Evolutionary conservation across 1,140 invertebrate genomes (phyloP).

Genomic region (Platyscapa corneri): DNA sequence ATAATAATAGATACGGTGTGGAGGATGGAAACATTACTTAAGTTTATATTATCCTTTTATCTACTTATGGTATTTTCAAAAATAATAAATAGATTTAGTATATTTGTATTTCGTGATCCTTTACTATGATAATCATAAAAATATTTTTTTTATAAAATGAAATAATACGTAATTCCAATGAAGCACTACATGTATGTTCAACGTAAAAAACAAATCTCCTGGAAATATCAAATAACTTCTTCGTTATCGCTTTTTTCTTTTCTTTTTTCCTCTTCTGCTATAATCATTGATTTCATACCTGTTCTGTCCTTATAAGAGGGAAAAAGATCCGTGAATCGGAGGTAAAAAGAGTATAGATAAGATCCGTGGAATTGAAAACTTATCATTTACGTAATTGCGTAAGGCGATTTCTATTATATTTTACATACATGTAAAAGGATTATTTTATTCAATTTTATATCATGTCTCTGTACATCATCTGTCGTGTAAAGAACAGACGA

Average conservation of each 20-base stretch:
- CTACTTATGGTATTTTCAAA: too few species aligned
- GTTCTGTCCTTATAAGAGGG: neutral
- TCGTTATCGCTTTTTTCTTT: slow-evolving; percentile 14
- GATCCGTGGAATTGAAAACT: slow-evolving; percentile 15
- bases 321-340: neutral
- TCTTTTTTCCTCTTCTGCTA: too few species aligned
- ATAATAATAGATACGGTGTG: too few species aligned
- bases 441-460: slow-evolving; percentile 39
- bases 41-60: too few species aligned
- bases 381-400: slow-evolving; percentile 43
- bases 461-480: neutral
- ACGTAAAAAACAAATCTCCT: slow-evolving; percentile 23
- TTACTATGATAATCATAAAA: too few species aligned
- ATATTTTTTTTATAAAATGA: neutral
- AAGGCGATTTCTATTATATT: slow-evolving; percentile 38
- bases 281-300: neutral
- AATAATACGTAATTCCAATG: neutral
- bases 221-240: slow-evolving; percentile 36
- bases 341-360: neutral
- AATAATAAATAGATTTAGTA: neutral
- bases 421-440: slow-evolving; percentile 39
- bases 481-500: neutral
- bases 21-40: too few species aligned
- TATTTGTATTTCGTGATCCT: neutral
- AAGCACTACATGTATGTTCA: neutral